Evolutionary conservation across 2,113 vertebrate genomes (phyloP), one percentile per base, ranked within the genome.

Genomic region (Numida meleagris): DNA sequence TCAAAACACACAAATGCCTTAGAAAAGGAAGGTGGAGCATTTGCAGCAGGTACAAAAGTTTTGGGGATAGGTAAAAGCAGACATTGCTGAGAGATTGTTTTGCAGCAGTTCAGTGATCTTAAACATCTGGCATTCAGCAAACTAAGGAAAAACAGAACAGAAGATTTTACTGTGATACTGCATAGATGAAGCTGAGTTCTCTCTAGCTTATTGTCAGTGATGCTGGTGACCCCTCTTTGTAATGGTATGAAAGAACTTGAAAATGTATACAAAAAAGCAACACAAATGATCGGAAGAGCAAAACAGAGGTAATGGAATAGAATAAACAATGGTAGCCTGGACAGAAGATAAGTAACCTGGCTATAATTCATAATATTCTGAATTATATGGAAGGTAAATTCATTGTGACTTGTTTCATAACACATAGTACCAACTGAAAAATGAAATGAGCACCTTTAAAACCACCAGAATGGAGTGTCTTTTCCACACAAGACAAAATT

Each of bases 191-290:
- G 20, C 43, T 83, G n/a, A n/a, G 9, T 4, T 10, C 9, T n/a
- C 17, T 20, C 45, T 81, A 29, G 8, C 16, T 71, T 42, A 14
- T 1, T 62, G 31, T 58, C 84, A 59, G 57, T 31, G 12, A 5
- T 82, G 45, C 45, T 50, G 31, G 8, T 85, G 55, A 62, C 17
- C 6, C 4, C 27, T 59, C 57, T 63, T 67, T 42, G 36, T 4
- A 55, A 33, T 24, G 25, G 9, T 23, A 16, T 13, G 36, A 12
- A 12, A 43, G 36, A 75, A 40, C 27, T 66, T 67, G 46, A 63
- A 90, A 53, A 33, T 0, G 0, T 36, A 7, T 42, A n/a, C 25
- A 17, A 14, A 81, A 84, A 31, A 29, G 33, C 42, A 78, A 6
- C 6, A 15, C 9, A 82, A 74, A 61, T 5, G 19, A 14, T 58